Evolutionary conservation across 2,113 vertebrate species (phyloP).

Genomic region (Cynoglossus semilaevis): DNA sequence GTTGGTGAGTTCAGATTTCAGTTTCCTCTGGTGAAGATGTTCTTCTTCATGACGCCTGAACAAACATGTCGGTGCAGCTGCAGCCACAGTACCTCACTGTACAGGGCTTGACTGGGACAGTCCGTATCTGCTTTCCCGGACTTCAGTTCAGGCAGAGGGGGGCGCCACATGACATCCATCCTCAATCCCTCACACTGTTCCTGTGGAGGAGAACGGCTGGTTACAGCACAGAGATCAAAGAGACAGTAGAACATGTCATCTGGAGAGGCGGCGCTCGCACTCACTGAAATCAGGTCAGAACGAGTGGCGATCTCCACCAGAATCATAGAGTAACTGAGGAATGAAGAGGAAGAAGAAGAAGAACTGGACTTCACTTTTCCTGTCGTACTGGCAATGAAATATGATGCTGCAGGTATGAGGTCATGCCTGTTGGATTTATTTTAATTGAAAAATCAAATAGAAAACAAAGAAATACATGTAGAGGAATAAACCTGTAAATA

Average conservation of each 20-base stretch:
- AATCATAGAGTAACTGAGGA: slow-evolving; percentile 76
- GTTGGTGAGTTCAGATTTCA: too few species aligned
- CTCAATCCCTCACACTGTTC: slow-evolving; percentile 62
- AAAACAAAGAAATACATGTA: too few species aligned
- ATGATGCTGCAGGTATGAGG: too few species aligned
- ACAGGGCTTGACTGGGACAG: slow-evolving; percentile 71
- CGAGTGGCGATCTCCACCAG: slow-evolving; percentile 77
- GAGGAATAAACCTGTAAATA: slow-evolving; percentile 72
- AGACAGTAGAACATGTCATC: slow-evolving; percentile 37
- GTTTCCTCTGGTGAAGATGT: background rate
- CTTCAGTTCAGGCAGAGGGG: slow-evolving; percentile 71
- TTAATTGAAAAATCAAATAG: too few species aligned
- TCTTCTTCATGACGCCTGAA: background rate
- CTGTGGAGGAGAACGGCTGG: slow-evolving; percentile 46
- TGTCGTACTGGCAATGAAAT: too few species aligned
- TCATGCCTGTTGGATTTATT: too few species aligned
- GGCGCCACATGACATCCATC: slow-evolving; percentile 72
- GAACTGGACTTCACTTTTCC: background rate
- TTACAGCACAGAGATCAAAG: slow-evolving; percentile 49
- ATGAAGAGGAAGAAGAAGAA: slow-evolving; percentile 1
- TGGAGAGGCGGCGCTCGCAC: slow-evolving; percentile 38
- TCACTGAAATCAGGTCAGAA: slow-evolving; percentile 73
- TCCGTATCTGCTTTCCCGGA: slow-evolving; percentile 70
- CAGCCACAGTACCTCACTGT: slow-evolving; percentile 69
- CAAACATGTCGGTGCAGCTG: too few species aligned